Evolutionary conservation across 2,113 vertebrate species (phyloP), one percentile per base, ranked within the genome.

Genomic region (Thymallus thymallus): DNA sequence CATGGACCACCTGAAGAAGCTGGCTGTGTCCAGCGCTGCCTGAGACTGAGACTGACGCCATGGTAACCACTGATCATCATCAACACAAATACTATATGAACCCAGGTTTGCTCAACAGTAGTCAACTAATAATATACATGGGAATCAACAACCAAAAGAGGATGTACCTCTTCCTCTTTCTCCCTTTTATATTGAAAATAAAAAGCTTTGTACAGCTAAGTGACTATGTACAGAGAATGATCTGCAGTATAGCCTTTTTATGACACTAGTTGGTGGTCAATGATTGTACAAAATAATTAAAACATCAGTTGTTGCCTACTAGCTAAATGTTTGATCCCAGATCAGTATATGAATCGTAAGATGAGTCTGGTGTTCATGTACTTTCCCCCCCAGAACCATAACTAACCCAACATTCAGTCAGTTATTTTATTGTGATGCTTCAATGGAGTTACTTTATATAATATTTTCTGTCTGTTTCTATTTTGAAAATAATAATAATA

Each of bases 1-100:
- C 82, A 99, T 99, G 97, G 97, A 98, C 90, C 97, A 99, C 85
- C 92, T 99, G 88, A 99, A 99, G 94, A 99, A 98, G 84, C 93
- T 99, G 0, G 97, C 97, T 2, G 97, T 99, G 26, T 99, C 97
- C 73, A 98, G 97, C 81, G 95, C 97, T 32, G 96, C 97, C 74
- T 99, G 91, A 96, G 69, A 13, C 10, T 16, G 14, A 51, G 48
- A 51, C 12, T 1, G 1, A 51, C 3, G 3, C 75, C 35, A 10
- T 16, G 22, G 4, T 18, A 29, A 2, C 51, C n/a, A 13, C 65
- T 13, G 5, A 26, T 10, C 22, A 45, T 9, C 74, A 63, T 20
- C 20, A 13, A 61, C 71, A 24, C 16, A 18, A 18, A 5, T 51
- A 18, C 48, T 51, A 51, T 18, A 51, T 51, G 14, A 51, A 51